phyloP scores from a whole-genome alignment of 1,140 invertebrate species.

The Micrasema longulum region DNA sequence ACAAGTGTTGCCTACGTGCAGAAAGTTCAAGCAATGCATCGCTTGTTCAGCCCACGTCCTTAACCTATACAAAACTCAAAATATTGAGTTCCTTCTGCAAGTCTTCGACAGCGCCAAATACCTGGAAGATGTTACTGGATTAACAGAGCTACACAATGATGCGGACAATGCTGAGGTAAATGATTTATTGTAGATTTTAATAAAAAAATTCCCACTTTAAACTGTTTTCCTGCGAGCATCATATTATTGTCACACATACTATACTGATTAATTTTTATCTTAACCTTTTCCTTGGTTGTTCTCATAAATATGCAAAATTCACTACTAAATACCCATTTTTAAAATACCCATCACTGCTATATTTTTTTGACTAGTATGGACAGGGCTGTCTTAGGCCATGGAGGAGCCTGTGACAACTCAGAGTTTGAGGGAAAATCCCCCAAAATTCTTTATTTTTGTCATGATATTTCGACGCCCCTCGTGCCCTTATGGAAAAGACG shows the following conservation, averaged over 20 bases:
- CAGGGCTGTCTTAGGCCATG: too few species aligned
- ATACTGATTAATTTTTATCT: conserved; percentile 1
- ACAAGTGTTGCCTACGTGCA: conserved; percentile 83
- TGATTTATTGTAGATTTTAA: conserved; percentile 43
- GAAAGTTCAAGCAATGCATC: conserved; percentile 90
- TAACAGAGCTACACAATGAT: conserved; percentile 79
- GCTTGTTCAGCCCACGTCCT: conserved; percentile 86
- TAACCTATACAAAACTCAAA: conserved; percentile 74
- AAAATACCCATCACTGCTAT: neutral
- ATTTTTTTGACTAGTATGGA: too few species aligned
- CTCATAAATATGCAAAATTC: neutral
- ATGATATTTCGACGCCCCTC: too few species aligned
- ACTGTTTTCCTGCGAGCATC: neutral
- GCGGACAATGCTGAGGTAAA: conserved; percentile 75
- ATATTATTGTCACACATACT: neutral
- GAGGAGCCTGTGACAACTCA: too few species aligned
- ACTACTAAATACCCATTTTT: neutral
- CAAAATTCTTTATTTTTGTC: too few species aligned
- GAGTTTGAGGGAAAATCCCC: too few species aligned
- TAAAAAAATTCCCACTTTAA: conserved; percentile 4
- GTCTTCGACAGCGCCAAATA: conserved; percentile 88
- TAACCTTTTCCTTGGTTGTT: neutral
- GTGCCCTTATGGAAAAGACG: too few species aligned
- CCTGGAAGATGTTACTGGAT: conserved; percentile 89
- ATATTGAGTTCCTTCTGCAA: conserved; percentile 84